Base-by-base conservation (phyloP, 2,797 vertebrate genomes). In the Arremon aurantiirostris region DNA sequence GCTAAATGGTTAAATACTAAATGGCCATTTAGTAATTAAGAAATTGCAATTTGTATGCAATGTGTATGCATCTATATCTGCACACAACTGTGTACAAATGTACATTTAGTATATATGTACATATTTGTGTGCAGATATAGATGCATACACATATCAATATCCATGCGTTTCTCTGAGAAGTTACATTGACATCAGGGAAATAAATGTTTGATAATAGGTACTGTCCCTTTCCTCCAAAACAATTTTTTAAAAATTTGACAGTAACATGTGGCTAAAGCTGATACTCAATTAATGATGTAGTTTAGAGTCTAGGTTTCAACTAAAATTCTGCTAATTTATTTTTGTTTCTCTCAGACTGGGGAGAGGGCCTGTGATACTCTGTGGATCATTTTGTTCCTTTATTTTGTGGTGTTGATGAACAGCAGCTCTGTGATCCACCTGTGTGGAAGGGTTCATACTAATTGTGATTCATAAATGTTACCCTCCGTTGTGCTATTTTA, bases 401-500 rank as follows among this genome's bases (percentile, higher is more conserved):
- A 60, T 81, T 94, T 69, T 81, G 76, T 52, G 72, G 47, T 52
- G n/a, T 63, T 66, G 57, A 39, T 81, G 82, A 94, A 78, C 69
- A 82, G 70, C 86, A 95, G 28, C 89, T 95, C 78, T 24, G 7
- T 84, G 79, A 87, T 83, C 65, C 81, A 17, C 5, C 65, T 89
- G 27, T 32, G 37, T 83, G 79, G 95, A 82, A 92, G 82, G 79
- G 20, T 80, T 83, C 66, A 24, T 80, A 30, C 65, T 97, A 96
- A 97, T 97, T 97, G 78, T 94, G 95, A 96, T 96, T 97, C 96
- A 93, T 97, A 97, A 95, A 95, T 84, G 83, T 83, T 95, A 88
- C 88, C 77, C 79, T 80, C 82, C 5, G 1, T 94, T 95, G 82
- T 95, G 86, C 94, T 96, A 92, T 97, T 96, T 95, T 78, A 94